A percentile compares a stretch with the other conserved stretches of the same genome.
Conservation (phyloP, 2,888 invertebrate species). For the Druceiella hillmani region DNA sequence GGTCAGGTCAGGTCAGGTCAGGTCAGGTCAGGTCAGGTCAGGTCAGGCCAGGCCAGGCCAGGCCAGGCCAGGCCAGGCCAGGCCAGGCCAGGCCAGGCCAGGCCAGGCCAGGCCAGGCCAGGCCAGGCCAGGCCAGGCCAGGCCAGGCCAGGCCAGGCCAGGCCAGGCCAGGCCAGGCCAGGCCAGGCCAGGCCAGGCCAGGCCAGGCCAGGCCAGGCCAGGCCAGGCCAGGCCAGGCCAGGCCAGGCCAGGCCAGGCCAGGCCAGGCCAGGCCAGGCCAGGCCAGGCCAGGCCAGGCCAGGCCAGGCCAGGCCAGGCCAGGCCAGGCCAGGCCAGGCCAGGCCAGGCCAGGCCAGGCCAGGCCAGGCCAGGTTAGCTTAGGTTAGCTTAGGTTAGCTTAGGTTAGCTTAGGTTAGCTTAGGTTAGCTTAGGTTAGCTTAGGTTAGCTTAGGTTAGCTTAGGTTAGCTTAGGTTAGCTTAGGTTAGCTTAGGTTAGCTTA, state of each 20-base stretch:
- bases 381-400: neutral
- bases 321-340: conserved; percentile 2
- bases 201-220: conserved; percentile 2
- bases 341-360: conserved; percentile 2
- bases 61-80: conserved; percentile 2
- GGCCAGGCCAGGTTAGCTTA: neutral
- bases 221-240: conserved; percentile 2
- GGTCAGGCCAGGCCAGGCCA: conserved; percentile 1
- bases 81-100: conserved; percentile 2
- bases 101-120: conserved; percentile 2
- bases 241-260: conserved; percentile 2
- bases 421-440: neutral
- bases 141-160: conserved; percentile 2
- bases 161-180: conserved; percentile 2
- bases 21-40: neutral
- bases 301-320: conserved; percentile 2
- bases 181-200: conserved; percentile 2
- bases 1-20: neutral
- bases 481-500: neutral
- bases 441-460: neutral
- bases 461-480: neutral
- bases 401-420: neutral
- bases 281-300: conserved; percentile 2
- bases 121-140: conserved; percentile 2
- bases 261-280: conserved; percentile 2